A percentile compares a stretch with the other conserved stretches of the same genome.
Conservation (phyloP, 2,888 invertebrate genomes). For the Macropis europaea region DNA sequence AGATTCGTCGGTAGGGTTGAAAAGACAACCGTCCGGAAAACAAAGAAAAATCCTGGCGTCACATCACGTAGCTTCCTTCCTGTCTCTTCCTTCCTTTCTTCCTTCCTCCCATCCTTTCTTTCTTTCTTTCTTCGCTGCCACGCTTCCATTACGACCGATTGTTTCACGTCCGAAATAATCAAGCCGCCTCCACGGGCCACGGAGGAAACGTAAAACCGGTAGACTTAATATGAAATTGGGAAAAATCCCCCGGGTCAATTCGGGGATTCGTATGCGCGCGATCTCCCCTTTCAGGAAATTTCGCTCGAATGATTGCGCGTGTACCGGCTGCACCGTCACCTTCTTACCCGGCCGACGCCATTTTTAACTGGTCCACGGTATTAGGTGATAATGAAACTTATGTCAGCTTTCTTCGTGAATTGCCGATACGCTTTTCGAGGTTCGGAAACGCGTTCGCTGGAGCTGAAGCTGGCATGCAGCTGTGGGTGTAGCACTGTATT, state of each 20-base stretch:
- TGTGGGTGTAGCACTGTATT: too few species aligned
- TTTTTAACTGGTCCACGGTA: too few species aligned
- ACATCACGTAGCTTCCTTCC: not conserved
- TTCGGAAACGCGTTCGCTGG: too few species aligned
- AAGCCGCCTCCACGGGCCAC: slow-evolving; percentile 20
- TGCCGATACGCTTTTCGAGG: too few species aligned
- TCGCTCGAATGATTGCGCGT: not conserved
- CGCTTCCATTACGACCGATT: slow-evolving; percentile 26
- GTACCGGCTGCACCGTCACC: not conserved
- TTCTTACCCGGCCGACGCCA: not conserved
- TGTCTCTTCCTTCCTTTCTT: not conserved
- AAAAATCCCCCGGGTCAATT: slow-evolving; percentile 17
- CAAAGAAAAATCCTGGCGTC: slow-evolving; percentile 5
- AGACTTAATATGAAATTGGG: slow-evolving; percentile 36
- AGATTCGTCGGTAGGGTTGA: slow-evolving; percentile 1
- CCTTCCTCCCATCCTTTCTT: not conserved
- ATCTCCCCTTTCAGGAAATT: not conserved
- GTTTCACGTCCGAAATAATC: slow-evolving; percentile 42
- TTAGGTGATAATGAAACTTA: too few species aligned
- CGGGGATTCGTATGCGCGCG: slow-evolving; percentile 15
- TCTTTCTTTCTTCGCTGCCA: not conserved
- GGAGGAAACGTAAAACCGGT: slow-evolving; percentile 8
- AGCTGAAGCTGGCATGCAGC: too few species aligned
- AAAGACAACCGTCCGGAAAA: not conserved
- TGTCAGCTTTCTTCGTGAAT: too few species aligned